These are phyloP conservation scores for Margarornis squamiger DNA, from an alignment of 2,797 vertebrate species.

Conservation along the genomic window DNA sequence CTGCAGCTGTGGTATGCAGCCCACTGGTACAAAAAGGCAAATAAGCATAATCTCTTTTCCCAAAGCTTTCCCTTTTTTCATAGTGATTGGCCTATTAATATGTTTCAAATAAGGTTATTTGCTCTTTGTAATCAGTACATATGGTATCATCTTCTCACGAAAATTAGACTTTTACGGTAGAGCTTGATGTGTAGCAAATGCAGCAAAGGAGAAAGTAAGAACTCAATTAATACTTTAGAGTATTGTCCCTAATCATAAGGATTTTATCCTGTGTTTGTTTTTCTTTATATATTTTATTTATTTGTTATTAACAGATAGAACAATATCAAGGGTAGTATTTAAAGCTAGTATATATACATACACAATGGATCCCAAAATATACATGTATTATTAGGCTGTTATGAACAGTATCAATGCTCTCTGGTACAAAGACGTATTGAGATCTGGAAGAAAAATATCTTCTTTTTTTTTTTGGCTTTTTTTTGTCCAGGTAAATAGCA, in stretches of 20 bases:
- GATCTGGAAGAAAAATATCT: not conserved
- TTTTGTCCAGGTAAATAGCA: slow-evolving; percentile 70
- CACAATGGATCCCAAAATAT: not conserved
- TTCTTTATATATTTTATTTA: not conserved
- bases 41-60: not conserved
- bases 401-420: not conserved
- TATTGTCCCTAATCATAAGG: not conserved
- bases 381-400: not conserved
- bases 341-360: not conserved
- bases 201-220: not conserved
- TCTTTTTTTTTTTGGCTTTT: not conserved
- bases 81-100: not conserved
- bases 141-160: not conserved
- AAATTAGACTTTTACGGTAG: not conserved
- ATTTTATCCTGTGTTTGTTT: not conserved
- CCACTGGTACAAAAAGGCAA: slow-evolving; percentile 21
- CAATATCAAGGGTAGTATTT: not conserved
- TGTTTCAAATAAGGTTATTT: not conserved
- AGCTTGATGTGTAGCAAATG: not conserved
- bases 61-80: slow-evolving; percentile 6
- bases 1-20: not conserved
- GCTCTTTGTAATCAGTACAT: not conserved
- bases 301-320: not conserved
- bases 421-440: not conserved
- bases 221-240: not conserved